Evolutionary conservation across 1,140 invertebrate species (phyloP).

Genomic region (Bicyclus anynana): DNA sequence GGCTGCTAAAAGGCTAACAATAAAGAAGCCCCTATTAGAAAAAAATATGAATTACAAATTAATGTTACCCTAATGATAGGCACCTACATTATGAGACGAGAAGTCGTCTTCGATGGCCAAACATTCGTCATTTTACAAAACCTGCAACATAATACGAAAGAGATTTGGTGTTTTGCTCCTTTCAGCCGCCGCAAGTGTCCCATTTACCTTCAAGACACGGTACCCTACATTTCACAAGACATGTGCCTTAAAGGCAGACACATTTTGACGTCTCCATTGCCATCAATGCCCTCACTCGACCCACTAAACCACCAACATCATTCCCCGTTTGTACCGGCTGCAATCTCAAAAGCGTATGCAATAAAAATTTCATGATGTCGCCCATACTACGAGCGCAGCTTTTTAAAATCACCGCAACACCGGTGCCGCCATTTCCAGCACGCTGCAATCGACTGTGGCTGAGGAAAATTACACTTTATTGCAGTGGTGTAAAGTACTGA

Average conservation of each 20-base stretch:
- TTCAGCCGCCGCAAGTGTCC: conserved; percentile 4
- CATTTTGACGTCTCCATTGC: conserved; percentile 16
- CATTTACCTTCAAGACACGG: conserved; percentile 23
- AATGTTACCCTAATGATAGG: too few relatives aligned
- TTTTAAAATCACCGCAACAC: conserved; percentile 19
- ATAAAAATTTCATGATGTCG: conserved; percentile 22
- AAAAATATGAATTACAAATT: too few relatives aligned
- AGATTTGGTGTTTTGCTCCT: neutral
- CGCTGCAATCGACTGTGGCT: neutral
- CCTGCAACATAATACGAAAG: neutral
- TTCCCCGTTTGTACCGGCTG: conserved; percentile 16
- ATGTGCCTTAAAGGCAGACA: conserved; percentile 12
- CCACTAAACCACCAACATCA: conserved; percentile 19
- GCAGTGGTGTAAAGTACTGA: neutral
- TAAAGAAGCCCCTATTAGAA: too few relatives aligned
- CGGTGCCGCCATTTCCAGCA: conserved; percentile 13
- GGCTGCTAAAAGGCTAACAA: too few relatives aligned
- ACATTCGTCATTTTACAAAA: neutral
- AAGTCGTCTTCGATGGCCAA: too few relatives aligned
- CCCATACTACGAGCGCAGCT: conserved; percentile 11
- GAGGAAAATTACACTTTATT: neutral
- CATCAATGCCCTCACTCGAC: conserved; percentile 25
- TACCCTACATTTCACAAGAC: conserved; percentile 22
- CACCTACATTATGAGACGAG: too few relatives aligned
- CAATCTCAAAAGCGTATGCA: conserved; percentile 17